phyloP scores from a whole-genome alignment of 2,888 invertebrate genomes.

The Meganola albula region DNA sequence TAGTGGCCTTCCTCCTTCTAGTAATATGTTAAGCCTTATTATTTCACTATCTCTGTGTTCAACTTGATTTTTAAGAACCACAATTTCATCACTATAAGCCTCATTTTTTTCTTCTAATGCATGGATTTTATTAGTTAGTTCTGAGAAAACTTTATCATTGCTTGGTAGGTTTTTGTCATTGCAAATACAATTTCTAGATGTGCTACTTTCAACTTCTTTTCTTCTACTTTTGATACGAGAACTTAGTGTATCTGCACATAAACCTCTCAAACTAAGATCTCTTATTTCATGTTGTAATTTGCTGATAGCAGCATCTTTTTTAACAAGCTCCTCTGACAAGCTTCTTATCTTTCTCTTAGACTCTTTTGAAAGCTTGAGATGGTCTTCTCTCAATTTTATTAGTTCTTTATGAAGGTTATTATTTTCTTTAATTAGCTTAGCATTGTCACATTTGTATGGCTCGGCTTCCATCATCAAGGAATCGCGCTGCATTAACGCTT shows the following conservation, averaged over 20 bases:
- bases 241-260: conserved; percentile 67
- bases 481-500: conserved; percentile 83
- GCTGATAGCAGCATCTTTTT: conserved; percentile 62
- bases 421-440: conserved; percentile 84
- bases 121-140: conserved; percentile 62
- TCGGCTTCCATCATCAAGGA: conserved; percentile 84
- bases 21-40: conserved; percentile 79
- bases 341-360: conserved; percentile 79
- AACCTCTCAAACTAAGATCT: conserved; percentile 61
- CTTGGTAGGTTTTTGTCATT: conserved; percentile 41
- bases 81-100: conserved; percentile 55
- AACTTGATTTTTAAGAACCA: conserved; percentile 56
- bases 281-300: conserved; percentile 65
- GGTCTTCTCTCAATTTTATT: conserved; percentile 81
- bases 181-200: conserved; percentile 46
- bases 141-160: conserved; percentile 60
- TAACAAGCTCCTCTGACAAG: conserved; percentile 80
- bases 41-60: conserved; percentile 83
- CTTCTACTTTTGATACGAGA: conserved; percentile 60
- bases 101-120: conserved; percentile 63
- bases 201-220: conserved; percentile 42
- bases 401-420: conserved; percentile 84
- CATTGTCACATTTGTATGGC: conserved; percentile 89
- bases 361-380: conserved; percentile 77
- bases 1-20: conserved; percentile 84